phyloP scores from a whole-genome alignment of 2,797 vertebrate species.

The Pangasius sanitwongsei region DNA sequence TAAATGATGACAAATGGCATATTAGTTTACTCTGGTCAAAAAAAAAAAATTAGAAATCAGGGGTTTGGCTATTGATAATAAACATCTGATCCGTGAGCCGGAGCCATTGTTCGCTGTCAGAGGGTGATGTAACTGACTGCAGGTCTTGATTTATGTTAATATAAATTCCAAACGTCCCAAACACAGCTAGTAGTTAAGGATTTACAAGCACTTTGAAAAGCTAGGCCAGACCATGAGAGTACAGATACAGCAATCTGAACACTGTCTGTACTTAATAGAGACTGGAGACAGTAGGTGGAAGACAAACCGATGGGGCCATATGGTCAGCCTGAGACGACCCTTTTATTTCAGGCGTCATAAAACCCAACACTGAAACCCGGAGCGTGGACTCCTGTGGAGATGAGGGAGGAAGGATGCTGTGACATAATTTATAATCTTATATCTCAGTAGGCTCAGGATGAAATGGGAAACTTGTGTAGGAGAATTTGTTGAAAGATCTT shows the following conservation, averaged over 20 bases:
- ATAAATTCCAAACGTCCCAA: conserved; percentile 56
- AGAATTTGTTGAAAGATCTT: conserved; percentile 4
- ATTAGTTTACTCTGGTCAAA: background rate
- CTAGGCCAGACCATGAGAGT: conserved; percentile 41
- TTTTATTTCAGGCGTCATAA: conserved; percentile 69
- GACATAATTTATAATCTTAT: conserved; percentile 32
- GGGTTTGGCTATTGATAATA: conserved; percentile 17
- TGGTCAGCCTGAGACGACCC: conserved; percentile 52
- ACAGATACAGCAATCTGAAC: conserved; percentile 46
- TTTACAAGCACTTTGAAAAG: conserved; percentile 59
- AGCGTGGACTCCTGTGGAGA: conserved; percentile 33
- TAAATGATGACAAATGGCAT: no score
- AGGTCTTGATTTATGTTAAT: conserved; percentile 57
- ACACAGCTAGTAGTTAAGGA: conserved; percentile 46
- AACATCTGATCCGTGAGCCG: conserved; percentile 38
- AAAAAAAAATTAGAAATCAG: background rate
- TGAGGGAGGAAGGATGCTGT: conserved; percentile 26
- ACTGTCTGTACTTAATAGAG: conserved; percentile 54
- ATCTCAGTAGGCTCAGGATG: conserved; percentile 8
- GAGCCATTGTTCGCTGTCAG: conserved; percentile 34
- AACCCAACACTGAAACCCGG: conserved; percentile 71
- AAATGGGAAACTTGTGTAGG: background rate
- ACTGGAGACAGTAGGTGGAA: conserved; percentile 40
- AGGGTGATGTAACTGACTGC: conserved; percentile 44
- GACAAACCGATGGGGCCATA: conserved; percentile 48